Evolutionary conservation across 92 coral and sea anemone species (phyloP), one percentile per base, ranked within the genome.

Genomic region (Muricea muricata): DNA sequence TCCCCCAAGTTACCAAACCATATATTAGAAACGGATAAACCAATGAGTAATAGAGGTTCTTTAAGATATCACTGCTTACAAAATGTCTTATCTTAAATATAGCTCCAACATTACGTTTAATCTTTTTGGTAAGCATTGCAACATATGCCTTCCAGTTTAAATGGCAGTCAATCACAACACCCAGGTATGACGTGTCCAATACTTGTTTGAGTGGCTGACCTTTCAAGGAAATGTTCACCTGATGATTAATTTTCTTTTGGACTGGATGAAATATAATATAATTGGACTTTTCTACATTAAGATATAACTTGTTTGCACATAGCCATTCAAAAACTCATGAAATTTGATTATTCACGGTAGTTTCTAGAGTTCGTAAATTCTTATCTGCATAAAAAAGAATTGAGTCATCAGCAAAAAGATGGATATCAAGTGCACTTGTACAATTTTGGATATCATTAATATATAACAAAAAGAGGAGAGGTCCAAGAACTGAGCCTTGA

Each of bases 211-310:
- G 25, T 54, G n/a, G 4, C n/a, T 23, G 20, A 18, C 61, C 61
- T 14, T 54, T 54, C 6, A 54, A 17, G n/a, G 61, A 72, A 45
- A 20, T 15, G 18, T 68, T 71, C 11, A 71, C 24, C 37, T 40
- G 29, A 71, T 71, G n/a, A 9, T 33, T 33, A 71, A 30, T n/a
- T 71, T 30, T 71, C 78, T 71, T 71, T 71, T 71, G 78, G 11
- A 18, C 40, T 20, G 78, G 45, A 30, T 71, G 78, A 23, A 71
- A 71, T 71, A 71, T 71, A 24, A 71, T 33, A 71, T 24, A 35
- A 30, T 17, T 71, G 29, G 78, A 71, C 12, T 71, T 71, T 24
- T 71, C 78, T 25, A 71, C 78, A 71, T 71, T 71, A 25, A 71
- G 47, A 30, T 50, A 33, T 24, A 71, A 40, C 37, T 71, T 71